Evolutionary conservation across 2,888 invertebrate species (phyloP).

Genomic region (Cylloceria caligata): DNA sequence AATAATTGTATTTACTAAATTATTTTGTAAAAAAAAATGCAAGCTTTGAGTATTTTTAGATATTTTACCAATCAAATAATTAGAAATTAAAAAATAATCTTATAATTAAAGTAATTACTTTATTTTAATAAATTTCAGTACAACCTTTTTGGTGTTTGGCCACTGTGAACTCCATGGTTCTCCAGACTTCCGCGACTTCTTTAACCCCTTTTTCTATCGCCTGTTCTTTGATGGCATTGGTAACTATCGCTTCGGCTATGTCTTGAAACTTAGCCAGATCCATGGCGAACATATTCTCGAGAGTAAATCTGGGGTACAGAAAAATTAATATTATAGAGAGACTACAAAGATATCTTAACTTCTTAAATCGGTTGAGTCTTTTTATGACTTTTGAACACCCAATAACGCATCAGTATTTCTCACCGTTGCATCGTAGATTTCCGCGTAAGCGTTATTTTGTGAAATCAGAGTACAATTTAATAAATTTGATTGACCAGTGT

Average conservation of each 20-base stretch:
- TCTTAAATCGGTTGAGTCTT: background rate
- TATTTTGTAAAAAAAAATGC: background rate
- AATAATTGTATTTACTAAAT: background rate
- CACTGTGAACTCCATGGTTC: constrained; percentile 88
- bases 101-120: background rate
- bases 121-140: background rate
- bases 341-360: background rate
- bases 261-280: constrained; percentile 94
- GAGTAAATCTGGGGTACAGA: constrained; percentile 89
- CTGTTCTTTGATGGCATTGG: constrained; percentile 95
- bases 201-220: constrained; percentile 95
- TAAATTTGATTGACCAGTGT: background rate
- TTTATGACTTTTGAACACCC: background rate
- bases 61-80: background rate
- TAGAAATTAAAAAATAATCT: background rate
- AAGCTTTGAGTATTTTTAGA: background rate
- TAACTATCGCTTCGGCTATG: constrained; percentile 94
- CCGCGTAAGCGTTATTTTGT: constrained; percentile 47
- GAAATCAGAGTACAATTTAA: constrained; percentile 31
- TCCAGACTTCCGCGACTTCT: constrained; percentile 93
- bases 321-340: background rate
- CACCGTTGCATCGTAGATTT: constrained; percentile 62
- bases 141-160: constrained; percentile 88
- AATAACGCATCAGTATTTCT: constrained; percentile 21
- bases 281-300: constrained; percentile 97